A percentile compares a stretch with the other conserved stretches of the same genome.
phyloP scores from a whole-genome alignment of 2,888 invertebrate species.

The Xylocampa areola region DNA sequence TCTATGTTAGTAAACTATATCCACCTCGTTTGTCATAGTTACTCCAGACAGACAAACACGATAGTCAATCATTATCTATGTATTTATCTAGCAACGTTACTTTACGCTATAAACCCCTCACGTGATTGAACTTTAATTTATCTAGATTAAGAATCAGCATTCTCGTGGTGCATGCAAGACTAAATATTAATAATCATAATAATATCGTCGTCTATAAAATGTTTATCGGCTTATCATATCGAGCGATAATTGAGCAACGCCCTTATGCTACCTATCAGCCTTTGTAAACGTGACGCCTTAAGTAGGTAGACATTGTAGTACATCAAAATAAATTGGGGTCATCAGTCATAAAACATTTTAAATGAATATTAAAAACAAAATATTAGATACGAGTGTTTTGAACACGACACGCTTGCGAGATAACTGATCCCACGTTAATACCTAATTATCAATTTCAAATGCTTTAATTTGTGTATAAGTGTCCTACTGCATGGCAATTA shows the following conservation, averaged over 20 bases:
- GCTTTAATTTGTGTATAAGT: no score
- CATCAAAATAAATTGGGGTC: conserved; percentile 52
- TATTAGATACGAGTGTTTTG: conserved; percentile 14
- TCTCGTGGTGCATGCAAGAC: conserved; percentile 13
- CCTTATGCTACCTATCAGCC: conserved; percentile 59
- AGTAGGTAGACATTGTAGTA: conserved; percentile 34
- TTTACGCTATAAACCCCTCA: conserved; percentile 10
- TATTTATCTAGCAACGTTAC: conserved; percentile 14
- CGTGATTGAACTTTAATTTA: conserved; percentile 12
- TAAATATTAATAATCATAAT: conserved; percentile 20
- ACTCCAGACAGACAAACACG: conserved; percentile 9
- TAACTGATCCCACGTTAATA: conserved; percentile 18
- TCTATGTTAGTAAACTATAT: conserved; percentile 42
- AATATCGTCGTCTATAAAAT: conserved; percentile 27
- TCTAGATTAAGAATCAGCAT: not conserved
- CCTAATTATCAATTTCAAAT: conserved; percentile 2
- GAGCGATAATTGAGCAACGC: conserved; percentile 54
- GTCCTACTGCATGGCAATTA: no score
- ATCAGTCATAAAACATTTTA: conserved; percentile 42
- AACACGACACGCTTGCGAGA: conserved; percentile 20
- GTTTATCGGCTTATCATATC: conserved; percentile 65
- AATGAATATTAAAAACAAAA: conserved; percentile 32
- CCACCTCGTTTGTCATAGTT: conserved; percentile 17
- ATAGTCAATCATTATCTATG: conserved; percentile 2
- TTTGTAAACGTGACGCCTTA: conserved; percentile 62